Conservation (phyloP, 2,888 invertebrate species). For the Lamproptera curius region DNA sequence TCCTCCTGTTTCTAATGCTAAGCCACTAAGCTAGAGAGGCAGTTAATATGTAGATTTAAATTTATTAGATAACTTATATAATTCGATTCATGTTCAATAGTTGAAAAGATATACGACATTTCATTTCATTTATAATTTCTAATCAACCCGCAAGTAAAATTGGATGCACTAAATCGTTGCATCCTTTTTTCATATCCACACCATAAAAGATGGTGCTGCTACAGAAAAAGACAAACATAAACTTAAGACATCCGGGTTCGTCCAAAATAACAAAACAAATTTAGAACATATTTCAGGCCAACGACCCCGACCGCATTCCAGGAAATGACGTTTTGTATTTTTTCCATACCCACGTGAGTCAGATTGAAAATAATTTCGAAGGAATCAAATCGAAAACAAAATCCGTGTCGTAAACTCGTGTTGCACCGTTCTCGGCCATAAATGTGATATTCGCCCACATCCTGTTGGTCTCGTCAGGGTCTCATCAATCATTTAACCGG, state of each 20-base stretch:
- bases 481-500: slow-evolving; percentile 17
- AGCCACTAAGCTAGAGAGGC: no score
- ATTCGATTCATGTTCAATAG: not conserved
- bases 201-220: slow-evolving; percentile 11
- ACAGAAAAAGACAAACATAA: slow-evolving; percentile 6
- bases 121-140: not conserved
- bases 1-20: no score
- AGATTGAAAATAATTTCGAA: slow-evolving; percentile 4
- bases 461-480: slow-evolving; percentile 14
- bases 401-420: not conserved
- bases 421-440: slow-evolving; percentile 6
- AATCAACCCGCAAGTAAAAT: not conserved
- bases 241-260: slow-evolving; percentile 4
- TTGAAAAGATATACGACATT: not conserved
- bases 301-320: slow-evolving; percentile 10
- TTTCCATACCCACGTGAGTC: slow-evolving; percentile 10
- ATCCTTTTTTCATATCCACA: not conserved
- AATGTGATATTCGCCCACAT: slow-evolving; percentile 11
- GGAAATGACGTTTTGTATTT: slow-evolving; percentile 4
- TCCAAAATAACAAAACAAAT: slow-evolving; percentile 3
- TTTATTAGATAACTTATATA: not conserved
- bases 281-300: slow-evolving; percentile 10
- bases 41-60: no score
- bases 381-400: not conserved
- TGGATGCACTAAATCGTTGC: not conserved